Evolutionary conservation across 2,888 invertebrate species (phyloP).

Genomic region (Drosophila kuntzei): DNA sequence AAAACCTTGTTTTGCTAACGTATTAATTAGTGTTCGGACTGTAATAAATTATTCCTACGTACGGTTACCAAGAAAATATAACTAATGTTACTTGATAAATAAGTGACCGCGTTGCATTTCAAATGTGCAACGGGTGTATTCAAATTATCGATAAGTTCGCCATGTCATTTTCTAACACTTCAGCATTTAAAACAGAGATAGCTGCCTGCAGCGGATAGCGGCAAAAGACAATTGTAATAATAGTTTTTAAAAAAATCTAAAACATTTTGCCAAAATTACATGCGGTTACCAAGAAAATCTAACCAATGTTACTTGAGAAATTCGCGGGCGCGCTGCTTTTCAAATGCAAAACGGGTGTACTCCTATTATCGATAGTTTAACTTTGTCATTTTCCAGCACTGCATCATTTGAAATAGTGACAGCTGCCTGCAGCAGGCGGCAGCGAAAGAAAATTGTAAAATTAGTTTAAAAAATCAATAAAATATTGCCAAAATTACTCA

Average conservation of each 20-base stretch:
- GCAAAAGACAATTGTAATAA: background rate
- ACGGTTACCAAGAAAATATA: background rate
- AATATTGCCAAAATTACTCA: slow-evolving; percentile 23
- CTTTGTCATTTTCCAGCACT: slow-evolving; percentile 33
- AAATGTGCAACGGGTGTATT: background rate
- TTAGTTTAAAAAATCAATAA: slow-evolving; percentile 7
- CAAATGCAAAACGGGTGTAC: background rate
- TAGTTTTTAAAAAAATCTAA: background rate
- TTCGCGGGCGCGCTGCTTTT: background rate
- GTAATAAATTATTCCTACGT: background rate
- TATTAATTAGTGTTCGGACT: background rate
- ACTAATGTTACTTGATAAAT: background rate
- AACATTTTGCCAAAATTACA: slow-evolving; percentile 16
- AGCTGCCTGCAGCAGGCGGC: slow-evolving; percentile 51
- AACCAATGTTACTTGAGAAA: background rate
- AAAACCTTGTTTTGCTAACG: background rate
- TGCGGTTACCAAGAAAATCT: too few relatives aligned
- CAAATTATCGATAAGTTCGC: background rate
- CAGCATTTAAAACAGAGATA: background rate
- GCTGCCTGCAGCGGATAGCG: slow-evolving; percentile 44
- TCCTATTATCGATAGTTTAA: slow-evolving; percentile 24
- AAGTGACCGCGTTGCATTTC: background rate
- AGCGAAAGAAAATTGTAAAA: slow-evolving; percentile 3
- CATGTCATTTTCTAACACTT: background rate
- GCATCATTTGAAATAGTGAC: slow-evolving; percentile 50